Conservation (phyloP, 2,888 invertebrate species). For the Dasypogon diadema region DNA sequence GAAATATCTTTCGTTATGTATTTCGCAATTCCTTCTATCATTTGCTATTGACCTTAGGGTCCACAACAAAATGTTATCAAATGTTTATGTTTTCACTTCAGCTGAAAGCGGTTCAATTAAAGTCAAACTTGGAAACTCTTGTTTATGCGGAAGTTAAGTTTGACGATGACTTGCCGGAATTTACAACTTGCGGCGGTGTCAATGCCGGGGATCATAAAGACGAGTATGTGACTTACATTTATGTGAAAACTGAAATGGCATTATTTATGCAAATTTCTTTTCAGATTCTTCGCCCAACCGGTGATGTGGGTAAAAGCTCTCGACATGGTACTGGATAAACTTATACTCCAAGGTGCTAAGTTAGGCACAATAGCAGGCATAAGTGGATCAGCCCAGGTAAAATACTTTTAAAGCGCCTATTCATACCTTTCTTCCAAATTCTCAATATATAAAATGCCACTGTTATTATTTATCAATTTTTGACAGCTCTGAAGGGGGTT, state of each 20-base stretch:
- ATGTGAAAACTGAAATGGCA: not conserved
- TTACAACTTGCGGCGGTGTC: constrained; percentile 74
- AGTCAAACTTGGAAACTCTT: constrained; percentile 78
- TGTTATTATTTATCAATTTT: too few relatives aligned
- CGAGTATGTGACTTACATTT: constrained; percentile 66
- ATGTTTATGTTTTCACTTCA: constrained; percentile 69
- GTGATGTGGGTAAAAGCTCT: constrained; percentile 96
- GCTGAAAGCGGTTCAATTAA: constrained; percentile 90
- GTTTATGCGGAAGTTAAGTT: constrained; percentile 88
- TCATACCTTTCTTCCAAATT: too few relatives aligned
- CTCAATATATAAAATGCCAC: too few relatives aligned
- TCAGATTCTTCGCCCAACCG: constrained; percentile 83
- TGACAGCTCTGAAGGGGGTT: too few relatives aligned
- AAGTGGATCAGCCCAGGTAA: constrained; percentile 94
- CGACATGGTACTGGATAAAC: constrained; percentile 88
- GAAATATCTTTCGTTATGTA: too few relatives aligned
- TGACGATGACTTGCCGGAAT: constrained; percentile 94
- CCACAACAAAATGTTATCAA: not conserved
- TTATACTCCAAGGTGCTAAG: constrained; percentile 85
- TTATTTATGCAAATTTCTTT: constrained; percentile 57
- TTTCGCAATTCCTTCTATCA: too few relatives aligned
- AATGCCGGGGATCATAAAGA: constrained; percentile 69
- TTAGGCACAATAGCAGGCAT: constrained; percentile 85
- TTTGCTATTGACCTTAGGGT: constrained; percentile 13
- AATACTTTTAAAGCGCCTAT: too few relatives aligned